Conservation (phyloP, 2,113 vertebrate species). For the Salvator merianae region DNA sequence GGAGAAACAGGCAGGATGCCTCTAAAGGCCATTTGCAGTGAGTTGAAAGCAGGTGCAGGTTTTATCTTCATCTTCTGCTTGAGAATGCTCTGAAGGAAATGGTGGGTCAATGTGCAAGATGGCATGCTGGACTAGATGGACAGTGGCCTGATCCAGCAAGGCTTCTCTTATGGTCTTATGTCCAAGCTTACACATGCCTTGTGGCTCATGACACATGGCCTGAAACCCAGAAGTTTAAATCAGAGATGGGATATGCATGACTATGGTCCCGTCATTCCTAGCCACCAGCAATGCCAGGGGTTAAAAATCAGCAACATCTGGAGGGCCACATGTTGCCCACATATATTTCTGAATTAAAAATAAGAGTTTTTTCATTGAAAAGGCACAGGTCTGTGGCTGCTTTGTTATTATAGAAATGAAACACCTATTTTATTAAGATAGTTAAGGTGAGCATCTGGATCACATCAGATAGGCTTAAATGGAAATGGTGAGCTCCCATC, state of each 20-base stretch:
- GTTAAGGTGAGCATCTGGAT: slow-evolving; percentile 4
- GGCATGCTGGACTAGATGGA: too few relatives aligned
- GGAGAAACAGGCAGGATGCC: too few relatives aligned
- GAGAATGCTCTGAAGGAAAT: too few relatives aligned
- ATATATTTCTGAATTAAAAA: not conserved
- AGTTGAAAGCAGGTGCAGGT: too few relatives aligned
- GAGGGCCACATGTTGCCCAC: not conserved
- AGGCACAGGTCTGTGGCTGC: not conserved
- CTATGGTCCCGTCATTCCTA: not conserved
- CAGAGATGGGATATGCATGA: not conserved
- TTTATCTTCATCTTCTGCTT: too few relatives aligned
- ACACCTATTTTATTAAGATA: not conserved
- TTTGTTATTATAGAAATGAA: slow-evolving; percentile 6
- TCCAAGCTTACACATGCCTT: not conserved
- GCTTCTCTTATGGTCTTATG: not conserved
- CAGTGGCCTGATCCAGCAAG: too few relatives aligned
- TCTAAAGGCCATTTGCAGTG: too few relatives aligned
- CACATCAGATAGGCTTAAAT: not conserved
- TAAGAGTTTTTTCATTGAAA: not conserved
- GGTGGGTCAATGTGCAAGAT: too few relatives aligned
- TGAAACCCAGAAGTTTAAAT: not conserved
- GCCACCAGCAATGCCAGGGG: not conserved
- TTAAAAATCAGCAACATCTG: not conserved
- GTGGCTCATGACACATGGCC: not conserved
- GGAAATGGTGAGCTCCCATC: not conserved